Base-by-base conservation (phyloP, 1,140 invertebrate species). In the Lepeophtheirus salmonis region DNA sequence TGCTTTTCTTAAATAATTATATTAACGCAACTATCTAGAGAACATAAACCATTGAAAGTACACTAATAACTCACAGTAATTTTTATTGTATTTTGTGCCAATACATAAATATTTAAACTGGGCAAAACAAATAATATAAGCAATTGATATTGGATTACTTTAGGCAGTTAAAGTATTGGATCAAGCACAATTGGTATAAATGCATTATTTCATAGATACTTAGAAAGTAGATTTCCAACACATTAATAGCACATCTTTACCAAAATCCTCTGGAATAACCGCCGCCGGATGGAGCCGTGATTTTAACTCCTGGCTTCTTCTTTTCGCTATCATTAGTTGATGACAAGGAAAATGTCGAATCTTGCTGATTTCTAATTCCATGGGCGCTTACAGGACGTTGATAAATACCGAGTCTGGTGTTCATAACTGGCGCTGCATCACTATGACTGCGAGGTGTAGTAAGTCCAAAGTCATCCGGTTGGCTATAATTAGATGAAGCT, bases 311-410 rank as follows among this genome's bases (percentile, higher is more conserved):
- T 41, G 30, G n/a, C 30, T 41, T 41, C n/a, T n/a, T 6, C 30
- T 41, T 41, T 10, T 6, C 30, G n/a, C n/a, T 41, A 41, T 41
- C 30, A n/a, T 41, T 41, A n/a, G 30, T 41, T 6, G 50, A 52
- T 6, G 54, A 16, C 1, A 51, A 22, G 20, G 62, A 52, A 30
- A 63, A 63, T 1, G 56, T 58, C 0, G 61, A 63, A 22, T 63
- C 50, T 16, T 63, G 60, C 30, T 63, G 62, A 24, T 63, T 62
- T 6, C 62, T n/a, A 13, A 63, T 53, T 26, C 62, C 62, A 20
- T 63, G 56, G n/a, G 62, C 62, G 24, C 51, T 50, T 21, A 24
- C 3, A n/a, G 24, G 26, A 4, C 62, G 20, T 14, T 24, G 26
- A 24, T 63, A 53, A 12, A 62, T 62, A 2, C 54, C 62, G 1